These are phyloP conservation scores for Arnoldichthys spilopterus DNA, from an alignment of 2,797 vertebrate genomes.

Conservation along the genomic window DNA sequence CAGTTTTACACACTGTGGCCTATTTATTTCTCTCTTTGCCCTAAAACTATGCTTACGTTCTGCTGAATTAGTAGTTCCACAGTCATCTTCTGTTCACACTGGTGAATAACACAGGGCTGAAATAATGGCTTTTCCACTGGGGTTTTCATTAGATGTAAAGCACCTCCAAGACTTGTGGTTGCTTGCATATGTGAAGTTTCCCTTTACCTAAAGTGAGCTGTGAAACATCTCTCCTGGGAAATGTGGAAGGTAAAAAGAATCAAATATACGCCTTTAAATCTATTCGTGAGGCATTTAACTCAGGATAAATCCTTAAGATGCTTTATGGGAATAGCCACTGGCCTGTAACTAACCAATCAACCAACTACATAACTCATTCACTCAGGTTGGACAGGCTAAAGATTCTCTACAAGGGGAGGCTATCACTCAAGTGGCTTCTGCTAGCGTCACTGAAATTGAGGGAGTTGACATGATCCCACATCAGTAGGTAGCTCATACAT, in stretches of 20 bases:
- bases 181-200: no score
- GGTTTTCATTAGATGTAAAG: background rate
- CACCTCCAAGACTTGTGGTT: background rate
- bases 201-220: no score
- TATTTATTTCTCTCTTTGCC: constrained; percentile 63
- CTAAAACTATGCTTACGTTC: constrained; percentile 68
- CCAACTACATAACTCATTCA: background rate
- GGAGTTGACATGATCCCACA: background rate
- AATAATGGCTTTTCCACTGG: background rate
- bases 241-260: no score
- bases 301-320: no score
- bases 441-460: background rate
- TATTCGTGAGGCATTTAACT: no score
- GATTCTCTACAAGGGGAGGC: background rate
- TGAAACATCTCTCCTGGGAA: no score
- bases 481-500: background rate
- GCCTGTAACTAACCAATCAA: background rate
- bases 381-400: background rate
- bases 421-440: background rate
- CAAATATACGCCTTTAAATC: no score
- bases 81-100: background rate
- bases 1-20: constrained; percentile 48
- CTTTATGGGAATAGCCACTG: background rate
- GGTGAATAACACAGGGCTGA: background rate
- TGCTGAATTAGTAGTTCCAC: constrained; percentile 77